Evolutionary conservation across 2,797 vertebrate species (phyloP), one percentile per base, ranked within the genome.

Genomic region (Pantherophis alleghaniensis): DNA sequence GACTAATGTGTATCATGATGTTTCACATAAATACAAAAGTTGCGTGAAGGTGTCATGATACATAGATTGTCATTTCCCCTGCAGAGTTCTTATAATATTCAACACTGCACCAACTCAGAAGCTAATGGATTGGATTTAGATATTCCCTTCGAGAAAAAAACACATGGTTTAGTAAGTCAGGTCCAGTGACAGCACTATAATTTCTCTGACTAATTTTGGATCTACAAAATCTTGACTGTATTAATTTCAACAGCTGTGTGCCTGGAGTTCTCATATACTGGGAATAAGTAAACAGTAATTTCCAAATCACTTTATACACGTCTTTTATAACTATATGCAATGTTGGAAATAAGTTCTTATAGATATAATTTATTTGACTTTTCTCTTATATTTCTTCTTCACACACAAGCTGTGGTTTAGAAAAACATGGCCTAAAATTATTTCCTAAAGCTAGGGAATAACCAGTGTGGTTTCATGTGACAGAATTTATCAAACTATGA

Each of bases 171-270:
- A 56, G 22, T 88, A n/a, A 57, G 16, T 42, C 55, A 92, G 55
- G 32, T 14, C 63, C 37, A 69, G 90, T 32, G 7, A 87, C 24
- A 69, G 57, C 37, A n/a, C 37, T 59, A 7, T 87, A 18, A 90
- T 90, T 86, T 61, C 10, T 47, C 63, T 56, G 37, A 16, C 3
- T 63, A 61, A 87, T 91, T 88, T 88, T 66, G 61, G 61, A 88
- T 42, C 9, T 88, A 53, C 24, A 42, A 83, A 83, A 83, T 83
- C 20, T 83, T 83, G 74, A 16, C 11, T n/a, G 24, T 69, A 4
- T 9, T 87, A 57, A 90, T 86, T 90, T 90, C 20, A 87, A 63
- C 88, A 66, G n/a, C 53, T 90, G 88, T 87, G 51, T 87, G 51
- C 47, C n/a, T 7, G 16, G 7, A 53, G 16, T 66, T 66, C 74